Percentiles rank a stretch among this genome's conserved stretches.
These are phyloP conservation scores for Neomorphus geoffroyi DNA, from an alignment of 2,797 vertebrate species.

Conservation along the genomic window DNA sequence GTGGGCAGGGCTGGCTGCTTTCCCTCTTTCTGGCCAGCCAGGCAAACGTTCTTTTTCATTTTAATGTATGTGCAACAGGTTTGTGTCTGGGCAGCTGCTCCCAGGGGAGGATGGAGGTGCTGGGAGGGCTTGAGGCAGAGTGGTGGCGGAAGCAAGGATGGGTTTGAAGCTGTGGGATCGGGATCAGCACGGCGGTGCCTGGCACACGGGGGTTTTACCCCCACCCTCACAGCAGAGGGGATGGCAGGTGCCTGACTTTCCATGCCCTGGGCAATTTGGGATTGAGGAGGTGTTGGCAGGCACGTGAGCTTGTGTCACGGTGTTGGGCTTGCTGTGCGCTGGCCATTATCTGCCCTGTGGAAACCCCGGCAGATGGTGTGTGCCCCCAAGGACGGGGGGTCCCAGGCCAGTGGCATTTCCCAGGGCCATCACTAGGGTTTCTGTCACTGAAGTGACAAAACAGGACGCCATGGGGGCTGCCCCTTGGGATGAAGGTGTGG, in stretches of 20 bases:
- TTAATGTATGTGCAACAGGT: neutral
- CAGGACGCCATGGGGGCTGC: rapidly evolving
- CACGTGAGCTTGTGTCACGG: rapidly evolving
- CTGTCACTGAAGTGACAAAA: neutral
- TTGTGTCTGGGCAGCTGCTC: rapidly evolving
- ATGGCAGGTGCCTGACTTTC: neutral
- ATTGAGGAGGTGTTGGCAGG: neutral
- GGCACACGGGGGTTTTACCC: rapidly evolving
- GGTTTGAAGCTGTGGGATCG: neutral
- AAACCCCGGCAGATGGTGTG: neutral
- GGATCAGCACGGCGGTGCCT: neutral
- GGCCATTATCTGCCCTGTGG: neutral
- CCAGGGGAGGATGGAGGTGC: neutral
- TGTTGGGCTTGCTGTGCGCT: rapidly evolving
- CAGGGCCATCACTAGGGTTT: neutral
- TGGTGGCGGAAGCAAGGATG: rapidly evolving
- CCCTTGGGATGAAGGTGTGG: neutral
- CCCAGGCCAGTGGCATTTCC: rapidly evolving
- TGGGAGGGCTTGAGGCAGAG: neutral
- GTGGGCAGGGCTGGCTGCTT: neutral
- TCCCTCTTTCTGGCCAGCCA: neutral
- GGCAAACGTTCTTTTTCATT: neutral
- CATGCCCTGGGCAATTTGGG: neutral
- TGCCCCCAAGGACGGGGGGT: neutral
- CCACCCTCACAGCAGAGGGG: rapidly evolving